These are phyloP conservation scores for Phylloscopus whistleri DNA, from an alignment of 2,113 vertebrate species.

Conservation along the genomic window DNA sequence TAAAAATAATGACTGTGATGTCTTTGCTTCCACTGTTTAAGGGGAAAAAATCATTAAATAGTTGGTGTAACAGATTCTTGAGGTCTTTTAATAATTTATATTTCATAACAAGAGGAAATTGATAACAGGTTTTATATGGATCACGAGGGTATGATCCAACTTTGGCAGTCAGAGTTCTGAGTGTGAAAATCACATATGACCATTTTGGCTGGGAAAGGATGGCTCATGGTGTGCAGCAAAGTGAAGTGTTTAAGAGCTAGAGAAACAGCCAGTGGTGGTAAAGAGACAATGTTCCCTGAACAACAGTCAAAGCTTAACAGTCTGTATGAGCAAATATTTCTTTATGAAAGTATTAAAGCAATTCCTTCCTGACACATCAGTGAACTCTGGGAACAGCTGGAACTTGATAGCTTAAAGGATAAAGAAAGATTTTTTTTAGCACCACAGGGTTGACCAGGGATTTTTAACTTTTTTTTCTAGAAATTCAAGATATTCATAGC, in stretches of 20 bases:
- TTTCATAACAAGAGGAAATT: neutral
- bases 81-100: conserved; percentile 17
- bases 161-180: neutral
- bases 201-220: neutral
- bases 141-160: neutral
- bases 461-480: neutral
- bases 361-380: neutral
- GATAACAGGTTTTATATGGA: conserved; percentile 12
- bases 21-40: conserved; percentile 21
- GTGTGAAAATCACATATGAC: neutral
- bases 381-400: conserved; percentile 17
- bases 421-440: conserved; percentile 4
- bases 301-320: neutral
- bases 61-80: neutral
- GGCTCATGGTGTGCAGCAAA: neutral
- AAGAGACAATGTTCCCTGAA: neutral
- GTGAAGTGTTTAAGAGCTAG: neutral
- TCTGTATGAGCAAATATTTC: neutral
- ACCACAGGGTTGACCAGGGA: neutral
- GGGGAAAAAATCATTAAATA: neutral
- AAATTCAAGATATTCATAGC: neutral
- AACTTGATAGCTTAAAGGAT: conserved; percentile 25
- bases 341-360: neutral
- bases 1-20: conserved; percentile 5
- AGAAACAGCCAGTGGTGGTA: neutral